Evolutionary conservation across 2,113 vertebrate species (phyloP).

Genomic region (Emydura subglobosa): DNA sequence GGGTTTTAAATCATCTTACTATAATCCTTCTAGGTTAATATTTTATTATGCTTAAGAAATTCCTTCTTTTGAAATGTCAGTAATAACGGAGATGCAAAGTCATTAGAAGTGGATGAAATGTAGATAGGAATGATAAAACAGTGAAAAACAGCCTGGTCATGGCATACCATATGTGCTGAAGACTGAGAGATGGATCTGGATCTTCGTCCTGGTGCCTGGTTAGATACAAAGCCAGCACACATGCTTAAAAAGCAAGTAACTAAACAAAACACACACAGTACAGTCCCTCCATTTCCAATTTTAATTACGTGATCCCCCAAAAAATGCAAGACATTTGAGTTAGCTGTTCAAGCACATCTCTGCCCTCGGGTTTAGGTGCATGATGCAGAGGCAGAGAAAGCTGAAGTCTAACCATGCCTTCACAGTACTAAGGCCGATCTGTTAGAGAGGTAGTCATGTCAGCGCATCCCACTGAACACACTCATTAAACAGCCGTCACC

Average conservation of each 20-base stretch:
- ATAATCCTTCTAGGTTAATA: background rate
- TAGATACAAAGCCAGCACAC: conserved; percentile 28
- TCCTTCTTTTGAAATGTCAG: background rate
- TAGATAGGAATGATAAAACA: background rate
- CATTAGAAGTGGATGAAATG: background rate
- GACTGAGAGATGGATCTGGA: conserved; percentile 87
- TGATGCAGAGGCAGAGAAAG: background rate
- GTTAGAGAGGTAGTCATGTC: background rate
- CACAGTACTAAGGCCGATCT: background rate
- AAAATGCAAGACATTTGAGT: background rate
- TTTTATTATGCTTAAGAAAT: background rate
- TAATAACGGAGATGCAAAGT: background rate
- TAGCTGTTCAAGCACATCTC: background rate
- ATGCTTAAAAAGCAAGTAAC: background rate
- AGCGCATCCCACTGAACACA: background rate
- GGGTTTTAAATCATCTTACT: background rate
- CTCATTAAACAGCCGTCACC: background rate
- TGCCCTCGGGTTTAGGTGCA: background rate
- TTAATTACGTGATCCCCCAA: background rate
- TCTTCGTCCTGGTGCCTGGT: conserved; percentile 79
- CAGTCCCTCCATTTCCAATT: background rate
- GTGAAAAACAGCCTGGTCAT: background rate
- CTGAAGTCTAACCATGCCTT: background rate
- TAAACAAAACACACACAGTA: background rate
- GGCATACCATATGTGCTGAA: conserved; percentile 82